Evolutionary conservation across 2,888 invertebrate species (phyloP).

Genomic region (Hipparchia sbordonii): DNA sequence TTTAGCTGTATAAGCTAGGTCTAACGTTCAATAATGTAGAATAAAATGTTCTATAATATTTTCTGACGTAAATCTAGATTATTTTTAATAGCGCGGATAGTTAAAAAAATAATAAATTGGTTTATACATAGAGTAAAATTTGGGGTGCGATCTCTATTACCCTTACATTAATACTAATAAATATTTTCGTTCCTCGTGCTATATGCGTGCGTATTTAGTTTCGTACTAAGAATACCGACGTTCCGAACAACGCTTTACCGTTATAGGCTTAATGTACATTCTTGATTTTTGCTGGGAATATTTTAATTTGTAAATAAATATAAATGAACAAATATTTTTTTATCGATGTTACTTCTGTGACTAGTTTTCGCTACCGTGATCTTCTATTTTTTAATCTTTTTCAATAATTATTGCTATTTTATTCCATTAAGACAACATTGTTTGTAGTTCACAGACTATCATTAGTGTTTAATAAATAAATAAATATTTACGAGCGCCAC

Average conservation of each 20-base stretch:
- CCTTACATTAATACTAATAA: background rate
- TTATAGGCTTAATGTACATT: constrained; percentile 6
- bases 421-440: background rate
- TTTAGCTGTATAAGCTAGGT: background rate
- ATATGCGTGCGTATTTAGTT: constrained; percentile 10
- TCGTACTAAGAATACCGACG: constrained; percentile 21
- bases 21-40: background rate
- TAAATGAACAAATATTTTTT: constrained; percentile 7
- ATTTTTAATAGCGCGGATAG: background rate
- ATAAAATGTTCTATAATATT: background rate
- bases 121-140: background rate
- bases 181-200: background rate
- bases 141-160: background rate
- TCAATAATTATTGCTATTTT: background rate
- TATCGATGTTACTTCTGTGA: background rate
- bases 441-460: background rate
- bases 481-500: background rate
- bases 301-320: background rate
- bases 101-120: background rate
- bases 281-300: background rate
- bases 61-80: background rate
- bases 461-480: background rate
- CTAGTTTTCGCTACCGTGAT: background rate
- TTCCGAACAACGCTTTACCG: constrained; percentile 30
- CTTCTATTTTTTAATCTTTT: background rate